Percentiles rank a stretch among this genome's conserved stretches.
These are phyloP conservation scores for Lithobius niger DNA, from an alignment of 1,140 invertebrate genomes.

Conservation along the genomic window DNA sequence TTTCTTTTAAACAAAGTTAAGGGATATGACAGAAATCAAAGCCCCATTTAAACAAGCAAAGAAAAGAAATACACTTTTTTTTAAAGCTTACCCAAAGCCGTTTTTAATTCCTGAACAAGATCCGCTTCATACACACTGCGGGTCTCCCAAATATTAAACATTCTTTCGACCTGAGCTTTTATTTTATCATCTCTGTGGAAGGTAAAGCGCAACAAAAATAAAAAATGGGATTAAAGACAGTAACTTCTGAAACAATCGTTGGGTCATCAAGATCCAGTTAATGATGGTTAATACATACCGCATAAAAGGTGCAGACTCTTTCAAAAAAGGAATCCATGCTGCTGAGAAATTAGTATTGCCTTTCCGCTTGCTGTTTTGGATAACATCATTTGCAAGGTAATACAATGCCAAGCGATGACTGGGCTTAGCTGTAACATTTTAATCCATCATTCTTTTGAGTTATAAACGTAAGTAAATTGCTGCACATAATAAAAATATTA, in stretches of 20 bases:
- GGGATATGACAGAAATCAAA: too few species aligned
- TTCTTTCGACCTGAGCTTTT: constrained; percentile 63
- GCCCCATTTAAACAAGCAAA: too few species aligned
- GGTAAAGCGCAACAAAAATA: constrained; percentile 19
- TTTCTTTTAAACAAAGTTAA: too few species aligned
- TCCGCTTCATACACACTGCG: constrained; percentile 72
- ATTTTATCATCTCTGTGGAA: constrained; percentile 82
- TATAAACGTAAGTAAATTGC: too few species aligned
- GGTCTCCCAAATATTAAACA: constrained; percentile 91
- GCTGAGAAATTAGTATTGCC: constrained; percentile 68
- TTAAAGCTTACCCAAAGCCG: constrained; percentile 14
- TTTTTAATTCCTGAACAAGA: constrained; percentile 59
- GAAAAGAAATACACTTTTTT: too few species aligned
- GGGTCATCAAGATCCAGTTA: not conserved
- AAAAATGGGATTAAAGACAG: constrained; percentile 2
- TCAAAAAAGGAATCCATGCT: constrained; percentile 78
- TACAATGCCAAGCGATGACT: constrained; percentile 78
- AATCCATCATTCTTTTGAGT: too few species aligned
- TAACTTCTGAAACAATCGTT: not conserved
- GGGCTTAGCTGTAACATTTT: constrained; percentile 57
- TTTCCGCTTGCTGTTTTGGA: constrained; percentile 86
- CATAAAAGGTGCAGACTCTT: constrained; percentile 78
- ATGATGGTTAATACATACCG: constrained; percentile 50
- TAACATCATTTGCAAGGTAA: constrained; percentile 90
- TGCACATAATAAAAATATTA: too few species aligned